Evolutionary conservation across 2,113 vertebrate species (phyloP).

Genomic region (Lates calcarifer): DNA sequence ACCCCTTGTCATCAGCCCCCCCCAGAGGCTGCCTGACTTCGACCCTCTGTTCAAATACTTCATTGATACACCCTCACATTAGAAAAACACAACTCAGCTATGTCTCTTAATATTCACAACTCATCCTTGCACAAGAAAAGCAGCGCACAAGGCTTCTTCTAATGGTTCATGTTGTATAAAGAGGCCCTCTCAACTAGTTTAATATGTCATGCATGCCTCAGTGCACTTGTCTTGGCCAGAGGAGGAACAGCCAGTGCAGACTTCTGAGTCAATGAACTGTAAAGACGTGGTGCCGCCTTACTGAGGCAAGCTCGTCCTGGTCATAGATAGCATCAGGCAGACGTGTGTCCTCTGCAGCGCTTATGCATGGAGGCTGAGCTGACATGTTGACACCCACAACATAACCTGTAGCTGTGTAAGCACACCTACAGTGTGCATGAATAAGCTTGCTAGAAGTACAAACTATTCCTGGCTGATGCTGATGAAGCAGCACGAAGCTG

Average conservation of each 20-base stretch:
- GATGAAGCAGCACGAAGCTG: conserved; percentile 4
- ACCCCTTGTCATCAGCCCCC: conserved; percentile 36
- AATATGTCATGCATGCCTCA: conserved; percentile 35
- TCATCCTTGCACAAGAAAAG: background rate
- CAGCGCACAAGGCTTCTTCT: background rate
- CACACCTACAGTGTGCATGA: conserved; percentile 7
- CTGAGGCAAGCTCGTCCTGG: background rate
- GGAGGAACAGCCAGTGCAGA: conserved; percentile 27
- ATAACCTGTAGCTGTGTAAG: conserved; percentile 41
- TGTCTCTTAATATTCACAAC: background rate
- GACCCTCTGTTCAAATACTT: conserved; percentile 9
- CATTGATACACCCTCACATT: background rate
- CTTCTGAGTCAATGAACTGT: conserved; percentile 31
- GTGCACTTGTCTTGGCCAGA: conserved; percentile 20
- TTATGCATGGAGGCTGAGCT: background rate
- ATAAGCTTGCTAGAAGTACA: background rate
- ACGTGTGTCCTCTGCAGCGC: conserved; percentile 27
- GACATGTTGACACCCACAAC: conserved; percentile 65
- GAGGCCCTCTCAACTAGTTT: conserved; percentile 19
- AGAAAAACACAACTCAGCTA: background rate
- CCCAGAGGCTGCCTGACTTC: conserved; percentile 37
- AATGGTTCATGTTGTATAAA: background rate
- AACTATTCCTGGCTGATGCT: conserved; percentile 14
- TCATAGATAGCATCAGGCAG: background rate
- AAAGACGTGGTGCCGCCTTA: conserved; percentile 13